Percentiles rank a stretch among this genome's conserved stretches.
phyloP scores from a whole-genome alignment of 2,797 vertebrate genomes.

The Jordanella pulchra region DNA sequence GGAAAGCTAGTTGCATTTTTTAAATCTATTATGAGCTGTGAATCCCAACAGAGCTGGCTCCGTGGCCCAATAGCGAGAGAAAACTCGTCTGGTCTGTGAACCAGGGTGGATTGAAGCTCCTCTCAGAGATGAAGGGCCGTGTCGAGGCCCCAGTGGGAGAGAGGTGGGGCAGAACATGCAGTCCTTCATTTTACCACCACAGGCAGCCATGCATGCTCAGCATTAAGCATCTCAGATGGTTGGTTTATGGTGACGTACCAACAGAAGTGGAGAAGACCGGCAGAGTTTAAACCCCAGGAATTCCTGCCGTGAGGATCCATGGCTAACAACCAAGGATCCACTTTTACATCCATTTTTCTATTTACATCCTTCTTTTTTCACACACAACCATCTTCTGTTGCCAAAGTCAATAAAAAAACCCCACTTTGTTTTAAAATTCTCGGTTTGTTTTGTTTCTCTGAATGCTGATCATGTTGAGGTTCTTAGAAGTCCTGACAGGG shows the following conservation, averaged over 20 bases:
- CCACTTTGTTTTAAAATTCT: constrained; percentile 27
- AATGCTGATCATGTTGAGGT: constrained; percentile 33
- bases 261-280: background rate
- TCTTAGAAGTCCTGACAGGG: constrained; percentile 67
- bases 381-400: background rate
- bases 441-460: background rate
- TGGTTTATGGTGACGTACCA: background rate
- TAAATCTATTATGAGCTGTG: too few species aligned
- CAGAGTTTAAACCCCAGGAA: too few species aligned
- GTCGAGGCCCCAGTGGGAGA: background rate
- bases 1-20: too few species aligned
- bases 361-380: too few species aligned
- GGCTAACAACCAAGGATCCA: background rate
- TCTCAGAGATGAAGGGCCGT: background rate
- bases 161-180: background rate
- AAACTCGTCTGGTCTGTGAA: too few species aligned
- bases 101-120: too few species aligned
- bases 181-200: background rate
- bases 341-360: too few species aligned
- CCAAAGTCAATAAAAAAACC: background rate
- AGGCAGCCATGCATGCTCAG: background rate
- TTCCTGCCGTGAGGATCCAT: background rate
- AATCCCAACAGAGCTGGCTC: too few species aligned
- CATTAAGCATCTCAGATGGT: background rate
- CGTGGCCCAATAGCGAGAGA: too few species aligned